These are phyloP conservation scores for Pterocles burchelli DNA, from an alignment of 2,113 vertebrate species.

Conservation along the genomic window DNA sequence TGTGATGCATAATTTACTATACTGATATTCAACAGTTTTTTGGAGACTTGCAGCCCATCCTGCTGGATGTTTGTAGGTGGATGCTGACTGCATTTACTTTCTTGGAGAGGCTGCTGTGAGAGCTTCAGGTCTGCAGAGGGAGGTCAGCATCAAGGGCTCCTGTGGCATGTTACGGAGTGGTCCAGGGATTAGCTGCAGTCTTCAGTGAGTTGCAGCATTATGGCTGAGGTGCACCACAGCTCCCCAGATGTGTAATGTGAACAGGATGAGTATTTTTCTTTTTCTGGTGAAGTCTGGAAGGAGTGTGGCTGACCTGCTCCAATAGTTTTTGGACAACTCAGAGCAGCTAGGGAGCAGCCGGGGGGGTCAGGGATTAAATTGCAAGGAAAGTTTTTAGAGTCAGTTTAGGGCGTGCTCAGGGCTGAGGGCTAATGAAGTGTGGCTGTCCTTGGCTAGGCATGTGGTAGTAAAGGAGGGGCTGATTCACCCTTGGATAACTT, in stretches of 20 bases:
- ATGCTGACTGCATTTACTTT: neutral
- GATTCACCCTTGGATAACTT: neutral
- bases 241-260: neutral
- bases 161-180: neutral
- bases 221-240: neutral
- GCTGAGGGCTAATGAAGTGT: neutral
- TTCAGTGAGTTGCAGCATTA: rapidly evolving
- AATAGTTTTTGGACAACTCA: neutral
- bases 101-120: neutral
- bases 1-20: neutral
- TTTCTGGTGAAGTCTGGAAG: neutral
- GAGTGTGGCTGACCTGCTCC: neutral
- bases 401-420: neutral
- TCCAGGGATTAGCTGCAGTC: neutral
- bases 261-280: neutral
- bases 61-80: neutral
- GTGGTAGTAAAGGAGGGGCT: neutral
- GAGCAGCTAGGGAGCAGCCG: neutral
- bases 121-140: neutral
- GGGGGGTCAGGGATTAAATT: neutral
- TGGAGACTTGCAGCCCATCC: neutral
- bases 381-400: neutral
- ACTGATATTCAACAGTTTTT: neutral
- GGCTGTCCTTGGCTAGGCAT: neutral
- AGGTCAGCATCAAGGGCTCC: neutral